Conservation (phyloP, 2,888 invertebrate genomes). For the Molanna angustata region DNA sequence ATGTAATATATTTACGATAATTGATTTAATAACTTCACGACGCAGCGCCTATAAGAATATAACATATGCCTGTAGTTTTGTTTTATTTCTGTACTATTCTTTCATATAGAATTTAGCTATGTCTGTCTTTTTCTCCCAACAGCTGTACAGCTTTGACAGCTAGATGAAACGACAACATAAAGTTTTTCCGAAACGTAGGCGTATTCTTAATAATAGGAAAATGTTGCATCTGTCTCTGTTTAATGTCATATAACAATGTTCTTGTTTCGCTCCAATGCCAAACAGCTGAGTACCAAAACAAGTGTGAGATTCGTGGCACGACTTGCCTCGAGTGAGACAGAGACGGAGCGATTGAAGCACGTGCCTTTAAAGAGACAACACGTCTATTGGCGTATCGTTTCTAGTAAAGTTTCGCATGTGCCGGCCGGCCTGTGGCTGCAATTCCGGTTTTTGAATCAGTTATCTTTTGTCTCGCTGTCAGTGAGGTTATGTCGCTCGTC, state of each 20-base stretch:
- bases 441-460: constrained; percentile 40
- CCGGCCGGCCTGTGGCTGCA: constrained; percentile 46
- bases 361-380: constrained; percentile 2
- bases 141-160: constrained; percentile 17
- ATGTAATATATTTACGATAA: too few relatives aligned
- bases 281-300: constrained; percentile 60
- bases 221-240: constrained; percentile 13
- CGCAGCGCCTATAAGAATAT: too few relatives aligned
- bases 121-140: constrained; percentile 2
- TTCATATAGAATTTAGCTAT: too few relatives aligned
- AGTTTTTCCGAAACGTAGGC: constrained; percentile 8
- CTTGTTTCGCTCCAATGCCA: constrained; percentile 40
- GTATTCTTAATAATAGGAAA: too few relatives aligned
- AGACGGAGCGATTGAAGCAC: constrained; percentile 14
- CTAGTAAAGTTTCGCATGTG: constrained; percentile 46
- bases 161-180: constrained; percentile 7
- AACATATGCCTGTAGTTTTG: too few relatives aligned
- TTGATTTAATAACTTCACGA: too few relatives aligned
- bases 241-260: constrained; percentile 37
- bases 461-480: constrained; percentile 50
- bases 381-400: constrained; percentile 19
- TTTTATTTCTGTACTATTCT: too few relatives aligned
- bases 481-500: constrained; percentile 46
- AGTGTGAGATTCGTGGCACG: constrained; percentile 40
- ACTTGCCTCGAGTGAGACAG: constrained; percentile 34